phyloP scores from a whole-genome alignment of 2,888 invertebrate genomes.

The Hecatera dysodea region DNA sequence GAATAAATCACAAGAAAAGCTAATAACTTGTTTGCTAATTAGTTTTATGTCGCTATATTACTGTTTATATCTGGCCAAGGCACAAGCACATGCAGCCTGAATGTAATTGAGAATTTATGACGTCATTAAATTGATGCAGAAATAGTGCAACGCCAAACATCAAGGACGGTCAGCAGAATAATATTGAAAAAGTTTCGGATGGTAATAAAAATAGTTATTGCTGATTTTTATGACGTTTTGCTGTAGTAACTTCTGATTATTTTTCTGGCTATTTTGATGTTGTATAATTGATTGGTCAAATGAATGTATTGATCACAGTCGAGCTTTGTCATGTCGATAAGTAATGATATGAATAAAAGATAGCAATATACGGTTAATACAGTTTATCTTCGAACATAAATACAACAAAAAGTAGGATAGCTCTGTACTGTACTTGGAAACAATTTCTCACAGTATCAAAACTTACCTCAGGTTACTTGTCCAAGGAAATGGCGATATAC shows the following conservation, averaged over 20 bases:
- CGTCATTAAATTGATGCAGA: slow-evolving; percentile 88
- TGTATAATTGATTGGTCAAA: neutral
- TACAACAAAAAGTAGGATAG: too few species aligned
- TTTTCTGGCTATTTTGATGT: neutral
- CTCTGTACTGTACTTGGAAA: too few species aligned
- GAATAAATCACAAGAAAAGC: slow-evolving; percentile 62
- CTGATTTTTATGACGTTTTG: slow-evolving; percentile 26
- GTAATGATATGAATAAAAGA: too few species aligned
- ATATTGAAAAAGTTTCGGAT: slow-evolving; percentile 9
- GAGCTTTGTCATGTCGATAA: neutral
- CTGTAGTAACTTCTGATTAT: slow-evolving; percentile 5
- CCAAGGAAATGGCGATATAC: too few species aligned
- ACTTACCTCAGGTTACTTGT: too few species aligned
- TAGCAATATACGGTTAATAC: too few species aligned
- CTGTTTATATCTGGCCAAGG: slow-evolving; percentile 69
- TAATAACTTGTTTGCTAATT: slow-evolving; percentile 69
- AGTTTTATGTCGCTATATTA: slow-evolving; percentile 66
- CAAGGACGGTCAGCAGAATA: slow-evolving; percentile 71
- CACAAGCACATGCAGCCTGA: slow-evolving; percentile 67
- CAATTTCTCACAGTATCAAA: too few species aligned
- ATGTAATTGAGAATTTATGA: slow-evolving; percentile 88
- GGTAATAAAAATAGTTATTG: slow-evolving; percentile 13
- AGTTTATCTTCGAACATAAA: too few species aligned
- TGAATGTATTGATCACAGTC: neutral
- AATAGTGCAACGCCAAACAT: slow-evolving; percentile 81